Evolutionary conservation across 2,888 invertebrate species (phyloP), one percentile per base, ranked within the genome.

Genomic region (Sabatieria punctata): DNA sequence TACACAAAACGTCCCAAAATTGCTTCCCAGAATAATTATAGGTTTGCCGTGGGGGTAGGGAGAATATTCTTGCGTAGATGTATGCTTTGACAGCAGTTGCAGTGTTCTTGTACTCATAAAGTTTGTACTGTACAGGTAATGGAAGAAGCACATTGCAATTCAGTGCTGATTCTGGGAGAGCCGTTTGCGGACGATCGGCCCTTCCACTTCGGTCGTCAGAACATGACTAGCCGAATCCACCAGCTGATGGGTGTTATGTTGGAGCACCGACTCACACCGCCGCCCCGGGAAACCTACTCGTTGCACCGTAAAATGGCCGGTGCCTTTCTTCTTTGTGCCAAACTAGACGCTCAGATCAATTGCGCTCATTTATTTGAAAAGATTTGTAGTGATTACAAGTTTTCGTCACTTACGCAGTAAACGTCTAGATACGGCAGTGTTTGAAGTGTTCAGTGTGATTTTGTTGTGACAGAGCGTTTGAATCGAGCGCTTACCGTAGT

Each of bases 241-340:
- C 72, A 78, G 3, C 68, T 73, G n/a, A 82, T 93, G 1, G 95
- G 95, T 1, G 84, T 89, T 0, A 91, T 99, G 76, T 72, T 99
- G 44, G 78, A 79, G 39, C 88, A 97, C 63, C 74, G 95, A 22
- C 74, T 97, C 1, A 86, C 88, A 50, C 89, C 97, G 1, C 97
- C 97, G 0, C 97, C 97, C 0, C 93, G 95, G 67, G 95, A 97
- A 71, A 85, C 89, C 55, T 97, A 97, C 71, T 95, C 95, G 0
- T 73, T 97, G 21, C 97, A 99, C 66, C 75, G 95, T 49, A 97
- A 97, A 71, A 73, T 97, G 41, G 86, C 95, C 0, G 97, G 97
- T 0, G 79, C 88, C 15, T 95, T 93, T 68, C 71, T 95, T 23
- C 71, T 95, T 0, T 89, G 89, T 63, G 77, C 86, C 0, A 88